phyloP scores from a whole-genome alignment of 2,113 vertebrate species.

The Pristiophorus japonicus region DNA sequence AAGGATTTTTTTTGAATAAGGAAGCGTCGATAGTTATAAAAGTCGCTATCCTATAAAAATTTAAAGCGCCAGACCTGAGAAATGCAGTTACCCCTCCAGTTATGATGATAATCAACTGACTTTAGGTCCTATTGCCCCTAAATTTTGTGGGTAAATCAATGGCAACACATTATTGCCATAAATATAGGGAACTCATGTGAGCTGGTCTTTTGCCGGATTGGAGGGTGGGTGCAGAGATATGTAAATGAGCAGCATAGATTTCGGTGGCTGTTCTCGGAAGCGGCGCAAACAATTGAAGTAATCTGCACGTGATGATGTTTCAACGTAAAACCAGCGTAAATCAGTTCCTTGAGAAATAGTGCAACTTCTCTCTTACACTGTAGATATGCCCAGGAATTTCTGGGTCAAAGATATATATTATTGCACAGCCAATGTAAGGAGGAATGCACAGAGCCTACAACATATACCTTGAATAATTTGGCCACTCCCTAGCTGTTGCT shows the following conservation, averaged over 20 bases:
- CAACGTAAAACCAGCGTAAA: not conserved
- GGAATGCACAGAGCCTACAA: not conserved
- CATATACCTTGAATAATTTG: not conserved
- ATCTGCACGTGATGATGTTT: not conserved
- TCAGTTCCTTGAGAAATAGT: not conserved
- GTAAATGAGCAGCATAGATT: not conserved
- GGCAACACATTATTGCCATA: not conserved
- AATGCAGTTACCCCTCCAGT: not conserved
- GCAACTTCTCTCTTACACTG: not conserved
- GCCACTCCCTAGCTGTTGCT: not conserved
- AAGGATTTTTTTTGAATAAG: not conserved
- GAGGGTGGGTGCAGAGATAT: not conserved
- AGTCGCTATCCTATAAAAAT: not conserved
- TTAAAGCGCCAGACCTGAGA: not conserved
- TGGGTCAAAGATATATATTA: not conserved
- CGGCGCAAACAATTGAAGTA: not conserved
- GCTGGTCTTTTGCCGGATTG: not conserved
- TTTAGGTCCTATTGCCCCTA: not conserved
- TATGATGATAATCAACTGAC: not conserved
- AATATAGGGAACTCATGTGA: not conserved
- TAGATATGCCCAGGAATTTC: not conserved
- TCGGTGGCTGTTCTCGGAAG: not conserved
- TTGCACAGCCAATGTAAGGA: not conserved
- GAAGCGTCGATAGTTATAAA: too few species aligned
- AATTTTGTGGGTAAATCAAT: not conserved